A percentile compares a stretch with the other conserved stretches of the same genome.
Evolutionary conservation across 2,113 vertebrate genomes (phyloP).

Genomic region (Litocranius walleri): DNA sequence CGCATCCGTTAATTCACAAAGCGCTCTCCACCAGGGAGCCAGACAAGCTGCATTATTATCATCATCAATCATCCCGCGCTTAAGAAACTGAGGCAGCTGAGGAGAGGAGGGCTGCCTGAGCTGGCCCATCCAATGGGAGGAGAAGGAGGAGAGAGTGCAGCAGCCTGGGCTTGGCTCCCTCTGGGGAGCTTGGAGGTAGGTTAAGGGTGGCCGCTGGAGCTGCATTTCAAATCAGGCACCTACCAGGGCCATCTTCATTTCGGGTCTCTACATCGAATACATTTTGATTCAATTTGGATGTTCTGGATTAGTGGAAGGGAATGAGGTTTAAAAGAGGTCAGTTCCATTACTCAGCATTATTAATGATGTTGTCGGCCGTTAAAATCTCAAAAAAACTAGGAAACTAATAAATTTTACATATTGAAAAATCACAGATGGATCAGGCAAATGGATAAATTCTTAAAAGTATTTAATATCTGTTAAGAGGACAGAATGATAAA

Average conservation of each 20-base stretch:
- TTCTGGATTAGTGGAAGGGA: slow-evolving; percentile 76
- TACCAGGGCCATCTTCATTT: slow-evolving; percentile 16
- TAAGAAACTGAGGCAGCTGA: slow-evolving; percentile 70
- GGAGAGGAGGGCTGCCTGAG: background rate
- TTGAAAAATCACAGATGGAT: slow-evolving; percentile 81
- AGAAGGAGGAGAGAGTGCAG: background rate
- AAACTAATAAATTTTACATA: slow-evolving; percentile 87
- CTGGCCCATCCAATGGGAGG: background rate
- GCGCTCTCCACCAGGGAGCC: background rate
- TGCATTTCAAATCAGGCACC: background rate
- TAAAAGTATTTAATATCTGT: slow-evolving; percentile 88
- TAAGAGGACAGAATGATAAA: slow-evolving; percentile 88
- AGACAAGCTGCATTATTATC: slow-evolving; percentile 52
- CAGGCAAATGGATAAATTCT: slow-evolving; percentile 85
- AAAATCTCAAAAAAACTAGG: slow-evolving; percentile 83
- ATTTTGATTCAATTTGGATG: slow-evolving; percentile 77
- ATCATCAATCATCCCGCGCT: slow-evolving; percentile 42
- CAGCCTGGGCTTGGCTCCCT: background rate
- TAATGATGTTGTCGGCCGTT: slow-evolving; percentile 81
- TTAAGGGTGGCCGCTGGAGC: background rate
- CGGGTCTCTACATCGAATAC: slow-evolving; percentile 53
- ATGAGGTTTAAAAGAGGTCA: slow-evolving; percentile 75
- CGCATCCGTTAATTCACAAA: slow-evolving; percentile 35
- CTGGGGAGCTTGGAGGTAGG: background rate
- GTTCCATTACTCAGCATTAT: slow-evolving; percentile 82